Conservation (phyloP, 2,113 vertebrate species). For the Pteropus alecto region DNA sequence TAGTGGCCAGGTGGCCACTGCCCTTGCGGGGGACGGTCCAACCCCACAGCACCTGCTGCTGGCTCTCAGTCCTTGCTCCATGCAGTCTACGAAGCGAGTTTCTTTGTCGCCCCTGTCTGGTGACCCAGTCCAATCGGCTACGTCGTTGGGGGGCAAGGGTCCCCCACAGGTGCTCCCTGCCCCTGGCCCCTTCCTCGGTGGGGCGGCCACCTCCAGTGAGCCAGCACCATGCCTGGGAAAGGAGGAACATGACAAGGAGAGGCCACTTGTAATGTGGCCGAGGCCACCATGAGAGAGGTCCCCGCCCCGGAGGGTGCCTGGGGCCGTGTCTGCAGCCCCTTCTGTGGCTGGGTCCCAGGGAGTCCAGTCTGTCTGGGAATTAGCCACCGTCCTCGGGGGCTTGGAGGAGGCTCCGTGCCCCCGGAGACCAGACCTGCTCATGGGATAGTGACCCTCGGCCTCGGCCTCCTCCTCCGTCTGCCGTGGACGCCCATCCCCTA, state of each 20-base stretch:
- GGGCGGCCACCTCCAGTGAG: rapidly evolving
- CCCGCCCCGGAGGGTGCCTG: neutral
- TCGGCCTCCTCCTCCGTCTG: neutral
- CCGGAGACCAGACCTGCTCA: rapidly evolving
- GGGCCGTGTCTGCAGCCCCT: too few species aligned
- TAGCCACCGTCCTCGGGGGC: neutral
- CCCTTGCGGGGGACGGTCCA: too few species aligned
- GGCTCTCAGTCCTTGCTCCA: rapidly evolving
- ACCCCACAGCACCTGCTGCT: neutral
- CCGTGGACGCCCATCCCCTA: rapidly evolving
- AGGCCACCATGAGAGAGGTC: neutral
- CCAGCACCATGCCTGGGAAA: rapidly evolving
- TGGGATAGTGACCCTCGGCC: rapidly evolving
- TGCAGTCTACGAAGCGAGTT: rapidly evolving
- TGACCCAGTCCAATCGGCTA: rapidly evolving
- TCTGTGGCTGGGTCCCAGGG: neutral
- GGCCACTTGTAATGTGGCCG: neutral
- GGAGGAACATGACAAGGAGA: too few species aligned
- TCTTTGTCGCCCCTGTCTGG: too few species aligned
- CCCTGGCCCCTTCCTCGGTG: too few species aligned
- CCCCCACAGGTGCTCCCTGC: neutral
- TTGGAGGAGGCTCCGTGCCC: neutral
- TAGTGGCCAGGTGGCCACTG: neutral
- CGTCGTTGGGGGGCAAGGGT: rapidly evolving
- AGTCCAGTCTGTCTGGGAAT: neutral